phyloP scores from a whole-genome alignment of 2,797 vertebrate species.

The Garrulus glandarius region DNA sequence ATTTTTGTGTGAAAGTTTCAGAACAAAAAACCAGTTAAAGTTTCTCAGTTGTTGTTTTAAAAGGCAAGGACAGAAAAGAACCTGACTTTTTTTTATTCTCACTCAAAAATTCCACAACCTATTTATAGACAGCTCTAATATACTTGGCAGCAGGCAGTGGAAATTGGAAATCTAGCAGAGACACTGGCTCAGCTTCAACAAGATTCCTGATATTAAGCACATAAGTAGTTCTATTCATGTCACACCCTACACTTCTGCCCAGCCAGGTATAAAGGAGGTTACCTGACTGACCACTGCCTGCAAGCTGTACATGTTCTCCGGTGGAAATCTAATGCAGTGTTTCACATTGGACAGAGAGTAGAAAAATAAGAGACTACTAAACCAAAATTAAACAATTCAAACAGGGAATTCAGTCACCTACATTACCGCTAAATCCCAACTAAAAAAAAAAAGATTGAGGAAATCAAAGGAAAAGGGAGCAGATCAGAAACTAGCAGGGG shows the following conservation, averaged over 20 bases:
- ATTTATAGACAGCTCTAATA: constrained; percentile 38
- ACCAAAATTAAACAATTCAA: background rate
- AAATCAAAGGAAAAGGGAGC: background rate
- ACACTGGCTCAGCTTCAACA: constrained; percentile 30
- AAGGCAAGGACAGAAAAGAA: background rate
- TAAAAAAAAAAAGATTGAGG: background rate
- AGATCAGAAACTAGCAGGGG: background rate
- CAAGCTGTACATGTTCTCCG: background rate
- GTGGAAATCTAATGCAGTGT: background rate
- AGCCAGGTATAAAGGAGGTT: background rate
- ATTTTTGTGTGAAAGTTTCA: background rate
- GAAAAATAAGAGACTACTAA: background rate
- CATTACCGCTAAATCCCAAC: background rate
- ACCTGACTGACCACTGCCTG: background rate
- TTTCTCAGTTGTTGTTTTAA: background rate
- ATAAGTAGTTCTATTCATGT: constrained; percentile 15
- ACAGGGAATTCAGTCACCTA: background rate
- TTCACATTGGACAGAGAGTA: background rate
- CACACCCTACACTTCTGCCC: background rate
- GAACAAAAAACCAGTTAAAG: background rate
- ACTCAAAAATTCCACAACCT: constrained; percentile 40
- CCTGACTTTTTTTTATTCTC: background rate
- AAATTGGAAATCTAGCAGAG: constrained; percentile 37
- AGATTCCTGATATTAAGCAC: constrained; percentile 38
- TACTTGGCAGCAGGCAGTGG: constrained; percentile 39